These are phyloP conservation scores for Saimiri boliviensis DNA, from an alignment of 2,113 vertebrate species.

Conservation along the genomic window DNA sequence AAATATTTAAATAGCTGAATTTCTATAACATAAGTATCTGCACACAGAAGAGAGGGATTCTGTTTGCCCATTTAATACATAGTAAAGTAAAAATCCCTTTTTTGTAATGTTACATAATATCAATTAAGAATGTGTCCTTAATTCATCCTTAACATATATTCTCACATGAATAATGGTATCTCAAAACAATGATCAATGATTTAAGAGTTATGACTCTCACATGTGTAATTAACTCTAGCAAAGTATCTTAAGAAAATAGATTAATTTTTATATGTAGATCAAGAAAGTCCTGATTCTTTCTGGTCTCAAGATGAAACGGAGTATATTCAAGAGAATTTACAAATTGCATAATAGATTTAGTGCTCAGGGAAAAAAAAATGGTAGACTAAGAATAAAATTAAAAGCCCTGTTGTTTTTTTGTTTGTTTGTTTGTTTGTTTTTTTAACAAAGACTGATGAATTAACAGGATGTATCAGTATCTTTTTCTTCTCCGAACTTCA, in stretches of 20 bases:
- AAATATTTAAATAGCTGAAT: constrained; percentile 89
- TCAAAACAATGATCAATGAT: constrained; percentile 76
- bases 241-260: constrained; percentile 50
- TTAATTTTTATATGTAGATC: not conserved
- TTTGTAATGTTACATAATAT: constrained; percentile 72
- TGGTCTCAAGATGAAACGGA: not conserved
- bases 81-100: constrained; percentile 71
- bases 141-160: constrained; percentile 70
- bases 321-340: not conserved
- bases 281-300: not conserved
- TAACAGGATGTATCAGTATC: not conserved
- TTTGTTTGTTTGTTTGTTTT: too few species aligned
- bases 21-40: constrained; percentile 84
- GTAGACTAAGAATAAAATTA: not conserved
- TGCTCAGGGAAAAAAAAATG: not conserved
- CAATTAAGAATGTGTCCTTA: constrained; percentile 77
- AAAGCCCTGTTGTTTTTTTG: not conserved
- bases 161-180: constrained; percentile 73
- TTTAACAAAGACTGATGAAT: not conserved
- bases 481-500: not conserved
- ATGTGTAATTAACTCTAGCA: constrained; percentile 69
- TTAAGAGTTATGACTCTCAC: constrained; percentile 66
- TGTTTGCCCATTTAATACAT: constrained; percentile 73
- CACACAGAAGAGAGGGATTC: constrained; percentile 72
- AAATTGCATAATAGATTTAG: not conserved